Evolutionary conservation across 2,888 invertebrate species (phyloP), one percentile per base, ranked within the genome.

Genomic region (Sinohyriopsis cumingii): DNA sequence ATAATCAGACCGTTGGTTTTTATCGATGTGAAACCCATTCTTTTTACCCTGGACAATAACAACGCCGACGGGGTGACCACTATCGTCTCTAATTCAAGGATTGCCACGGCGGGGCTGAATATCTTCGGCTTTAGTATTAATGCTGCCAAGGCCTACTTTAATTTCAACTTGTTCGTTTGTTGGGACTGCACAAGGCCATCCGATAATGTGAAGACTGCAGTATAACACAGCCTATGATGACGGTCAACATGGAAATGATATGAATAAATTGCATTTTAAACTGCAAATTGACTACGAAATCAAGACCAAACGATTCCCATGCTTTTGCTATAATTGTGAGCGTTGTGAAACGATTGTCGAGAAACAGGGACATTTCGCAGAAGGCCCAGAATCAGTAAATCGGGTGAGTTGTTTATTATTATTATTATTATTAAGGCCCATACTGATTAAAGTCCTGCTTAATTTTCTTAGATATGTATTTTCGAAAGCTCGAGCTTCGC

Each of bases 71-170:
- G 25, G 25, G 25, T 25, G 25, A 25, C 25, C 25, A 25, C 25
- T 25, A 1, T 25, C 1, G 25, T 25, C 25, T 25, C 25, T 25
- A 25, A 25, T 25, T 25, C 56, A 19, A 56, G 56, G 3, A 56
- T 56, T 56, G 56, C 56, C 19, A 20, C 56, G n/a, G 56, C 19
- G 56, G 56, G 56, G n/a, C 56, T 56, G 19, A 56, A 56, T 20
- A 1, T 56, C 1, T 3, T 56, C 19, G 19, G 19, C n/a, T 2
- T 56, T 56, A 56, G n/a, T 20, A 3, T 3, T 56, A n/a, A n/a
- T n/a, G n/a, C 56, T 56, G 56, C 56, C n/a, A 56, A 56, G 56
- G 56, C n/a, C 56, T 56, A 56, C 56, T 56, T 56, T n/a, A 56
- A 56, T 56, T 56, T 56, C n/a, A n/a, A 56, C 56, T n/a, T 56